Percentiles rank a stretch among this genome's conserved stretches.
Conservation (phyloP, 2,113 vertebrate species). For the Anser cygnoides region DNA sequence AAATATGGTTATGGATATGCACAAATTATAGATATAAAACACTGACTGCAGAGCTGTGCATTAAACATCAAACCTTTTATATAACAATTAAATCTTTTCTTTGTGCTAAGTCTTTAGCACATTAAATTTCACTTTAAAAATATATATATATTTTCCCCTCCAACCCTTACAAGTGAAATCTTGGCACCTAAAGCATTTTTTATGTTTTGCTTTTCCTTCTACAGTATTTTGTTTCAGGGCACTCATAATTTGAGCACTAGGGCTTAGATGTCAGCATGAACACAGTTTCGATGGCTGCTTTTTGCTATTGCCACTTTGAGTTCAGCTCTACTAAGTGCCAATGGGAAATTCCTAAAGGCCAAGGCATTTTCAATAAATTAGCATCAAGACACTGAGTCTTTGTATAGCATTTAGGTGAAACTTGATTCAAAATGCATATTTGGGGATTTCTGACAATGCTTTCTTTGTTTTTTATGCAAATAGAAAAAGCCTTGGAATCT, state of each 20-base stretch:
- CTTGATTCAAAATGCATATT: constrained; percentile 75
- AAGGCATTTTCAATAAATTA: constrained; percentile 70
- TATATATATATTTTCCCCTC: neutral
- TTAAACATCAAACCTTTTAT: neutral
- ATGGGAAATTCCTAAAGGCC: constrained; percentile 66
- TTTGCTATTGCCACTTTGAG: constrained; percentile 57
- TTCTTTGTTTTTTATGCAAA: constrained; percentile 71
- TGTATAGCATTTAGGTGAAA: constrained; percentile 68
- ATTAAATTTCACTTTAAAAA: neutral
- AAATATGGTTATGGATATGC: constrained; percentile 48
- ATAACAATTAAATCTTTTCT: neutral
- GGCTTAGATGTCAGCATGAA: constrained; percentile 58
- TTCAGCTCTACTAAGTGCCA: constrained; percentile 59
- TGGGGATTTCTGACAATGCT: constrained; percentile 60
- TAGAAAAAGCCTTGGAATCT: constrained; percentile 58
- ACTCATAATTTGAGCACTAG: constrained; percentile 48
- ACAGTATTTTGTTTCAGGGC: constrained; percentile 57
- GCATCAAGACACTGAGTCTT: constrained; percentile 67
- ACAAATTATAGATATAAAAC: constrained; percentile 50
- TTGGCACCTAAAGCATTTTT: constrained; percentile 13
- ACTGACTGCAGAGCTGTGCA: neutral
- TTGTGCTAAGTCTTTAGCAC: neutral
- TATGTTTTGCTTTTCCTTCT: constrained; percentile 27
- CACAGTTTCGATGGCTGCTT: constrained; percentile 27
- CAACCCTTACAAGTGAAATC: neutral